Percentiles rank a stretch among this genome's conserved stretches.
Conservation (phyloP, 2,888 invertebrate genomes). For the Tetanocera ferruginea region DNA sequence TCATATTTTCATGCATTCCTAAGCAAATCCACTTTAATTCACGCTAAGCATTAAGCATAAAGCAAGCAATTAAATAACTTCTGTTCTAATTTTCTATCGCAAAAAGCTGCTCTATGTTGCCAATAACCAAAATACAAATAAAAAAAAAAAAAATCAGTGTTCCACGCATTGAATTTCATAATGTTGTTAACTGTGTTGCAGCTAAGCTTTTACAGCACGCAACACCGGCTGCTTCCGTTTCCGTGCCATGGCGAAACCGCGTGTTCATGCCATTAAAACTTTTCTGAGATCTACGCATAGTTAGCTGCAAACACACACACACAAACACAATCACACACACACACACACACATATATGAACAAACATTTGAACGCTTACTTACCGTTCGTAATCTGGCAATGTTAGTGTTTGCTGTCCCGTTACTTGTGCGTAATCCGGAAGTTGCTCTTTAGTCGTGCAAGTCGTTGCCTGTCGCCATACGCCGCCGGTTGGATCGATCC, state of each 20-base stretch:
- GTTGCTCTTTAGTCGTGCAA: constrained; percentile 68
- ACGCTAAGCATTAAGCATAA: too few relatives aligned
- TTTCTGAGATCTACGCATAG: not conserved
- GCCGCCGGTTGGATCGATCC: constrained; percentile 71
- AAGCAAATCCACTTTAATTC: too few relatives aligned
- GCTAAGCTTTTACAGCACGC: constrained; percentile 3
- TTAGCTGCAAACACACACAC: not conserved
- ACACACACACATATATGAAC: not conserved
- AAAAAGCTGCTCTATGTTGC: too few relatives aligned
- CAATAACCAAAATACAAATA: too few relatives aligned
- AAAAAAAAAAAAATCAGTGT: too few relatives aligned
- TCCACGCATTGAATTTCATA: too few relatives aligned
- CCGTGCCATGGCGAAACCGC: constrained; percentile 15
- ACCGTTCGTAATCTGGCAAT: constrained; percentile 70
- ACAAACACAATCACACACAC: constrained; percentile 17
- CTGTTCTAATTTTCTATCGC: too few relatives aligned
- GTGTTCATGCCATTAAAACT: not conserved
- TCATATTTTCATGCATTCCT: too few relatives aligned
- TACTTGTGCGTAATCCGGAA: constrained; percentile 70
- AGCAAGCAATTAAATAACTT: too few relatives aligned
- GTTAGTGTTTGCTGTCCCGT: constrained; percentile 63
- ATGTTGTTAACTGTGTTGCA: not conserved
- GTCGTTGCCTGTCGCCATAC: constrained; percentile 69
- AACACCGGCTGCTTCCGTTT: constrained; percentile 28
- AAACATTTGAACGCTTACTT: constrained; percentile 46